Evolutionary conservation across 2,113 vertebrate genomes (phyloP), one percentile per base, ranked within the genome.

Genomic region (Oceanites oceanicus): DNA sequence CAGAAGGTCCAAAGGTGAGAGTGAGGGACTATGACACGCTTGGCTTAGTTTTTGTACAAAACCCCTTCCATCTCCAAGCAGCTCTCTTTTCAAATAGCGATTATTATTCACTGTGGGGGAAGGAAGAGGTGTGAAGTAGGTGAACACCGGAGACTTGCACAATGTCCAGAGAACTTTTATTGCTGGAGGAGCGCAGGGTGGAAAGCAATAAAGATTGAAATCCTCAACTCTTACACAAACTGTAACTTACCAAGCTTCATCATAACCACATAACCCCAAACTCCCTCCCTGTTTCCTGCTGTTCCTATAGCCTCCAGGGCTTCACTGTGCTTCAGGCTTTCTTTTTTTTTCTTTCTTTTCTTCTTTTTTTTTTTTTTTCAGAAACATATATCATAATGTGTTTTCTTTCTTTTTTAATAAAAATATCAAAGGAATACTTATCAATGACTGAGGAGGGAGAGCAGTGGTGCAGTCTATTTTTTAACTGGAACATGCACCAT

Each of bases 351-450:
- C n/a, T 26, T 34, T 17, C 14, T 1, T 38, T 38, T 15, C 19
- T 27, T 53, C 5, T 61, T 73, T 82, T 76, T 70, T 91, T 87
- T 72, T 55, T 95, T 93, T 96, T 92, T 85, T 38, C 2, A 83
- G 45, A 97, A 97, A 96, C 70, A 93, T 95, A 88, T 95, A 96
- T 94, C 92, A 96, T 94, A 93, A 96, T 90, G 92, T 96, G 86
- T 96, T 97, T 98, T 98, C 91, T 97, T 98, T 98, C 88, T 72
- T 97, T 98, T 98, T 98, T 97, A 97, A 98, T 98, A 97, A 97
- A 98, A 92, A 97, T 97, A 98, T 98, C 96, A 98, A 98, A 98
- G 97, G 92, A 78, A 86, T 96, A 91, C 84, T 98, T 96, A 98
- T 97, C 97, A 95, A 97, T 97, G 97, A 96, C 95, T 82, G 96